Evolutionary conservation across 1,140 invertebrate species (phyloP), one percentile per base, ranked within the genome.

Genomic region (Zaprionus taronus): DNA sequence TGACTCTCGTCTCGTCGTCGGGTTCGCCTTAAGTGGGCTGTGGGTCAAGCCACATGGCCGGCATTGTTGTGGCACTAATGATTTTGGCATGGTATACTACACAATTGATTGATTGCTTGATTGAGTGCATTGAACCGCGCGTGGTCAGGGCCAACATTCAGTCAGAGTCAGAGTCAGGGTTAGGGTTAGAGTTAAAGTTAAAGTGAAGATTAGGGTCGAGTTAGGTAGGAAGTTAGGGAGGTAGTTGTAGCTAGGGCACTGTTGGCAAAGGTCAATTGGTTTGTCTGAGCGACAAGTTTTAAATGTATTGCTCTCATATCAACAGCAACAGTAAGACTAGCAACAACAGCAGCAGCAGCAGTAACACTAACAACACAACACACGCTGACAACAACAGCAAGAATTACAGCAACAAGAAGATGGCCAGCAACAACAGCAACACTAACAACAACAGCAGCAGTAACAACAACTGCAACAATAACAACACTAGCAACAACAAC

Each of bases 91-190:
- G 83, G 79, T 71, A 72, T 36, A 47, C 41, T 17, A n/a, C 41
- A 80, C 80, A 89, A 89, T 90, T 89, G 84, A 89, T 89, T 89
- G 84, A 89, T 89, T 89, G 81, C 81, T 90, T 90, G 84, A 89
- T 89, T 90, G 83, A 80, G 68, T 80, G 74, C 64, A 65, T 72
- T 77, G 74, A 77, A 77, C 74, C 74, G 66, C 41, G 67, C 7
- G 34, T 74, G 72, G 72, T 72, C 70, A 72, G 64, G 60, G 80
- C 47, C 66, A 61, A 47, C 15, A 7, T 44, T 22, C 6, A 17
- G 15, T 17, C 24, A 17, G 22, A 60, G 58, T 63, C 49, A 41
- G 44, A 41, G 80, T 12, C 41, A 61, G 24, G 22, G 11, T 70
- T 47, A 41, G 47, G 38, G 56, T 38, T 26, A 31, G 58, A 24